Evolutionary conservation across 2,113 vertebrate species (phyloP).

Genomic region (Oxygymnocypris stewartii): DNA sequence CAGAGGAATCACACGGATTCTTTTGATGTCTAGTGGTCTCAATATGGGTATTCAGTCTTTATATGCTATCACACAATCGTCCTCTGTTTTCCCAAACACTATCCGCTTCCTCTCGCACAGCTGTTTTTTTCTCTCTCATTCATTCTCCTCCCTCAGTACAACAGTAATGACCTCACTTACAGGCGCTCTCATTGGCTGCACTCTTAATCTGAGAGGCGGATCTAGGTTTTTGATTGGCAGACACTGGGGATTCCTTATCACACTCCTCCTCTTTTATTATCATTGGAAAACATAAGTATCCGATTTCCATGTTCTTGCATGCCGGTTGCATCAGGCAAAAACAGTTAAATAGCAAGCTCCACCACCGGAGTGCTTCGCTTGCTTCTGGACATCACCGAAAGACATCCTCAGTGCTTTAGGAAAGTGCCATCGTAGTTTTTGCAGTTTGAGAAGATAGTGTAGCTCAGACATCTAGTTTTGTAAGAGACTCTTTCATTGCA

Average conservation of each 20-base stretch:
- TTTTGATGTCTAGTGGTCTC: conserved; percentile 18
- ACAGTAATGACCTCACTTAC: conserved; percentile 48
- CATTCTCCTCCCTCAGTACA: conserved; percentile 36
- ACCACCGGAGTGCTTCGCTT: conserved; percentile 57
- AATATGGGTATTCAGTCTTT: conserved; percentile 23
- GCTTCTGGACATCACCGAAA: conserved; percentile 51
- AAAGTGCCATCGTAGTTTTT: conserved; percentile 18
- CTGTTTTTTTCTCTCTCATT: conserved; percentile 16
- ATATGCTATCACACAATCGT: conserved; percentile 54
- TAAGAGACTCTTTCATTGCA: not conserved
- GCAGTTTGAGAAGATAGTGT: conserved; percentile 1
- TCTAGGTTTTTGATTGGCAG: conserved; percentile 63
- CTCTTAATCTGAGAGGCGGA: conserved; percentile 28
- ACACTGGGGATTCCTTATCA: conserved; percentile 61
- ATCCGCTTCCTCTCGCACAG: conserved; percentile 32
- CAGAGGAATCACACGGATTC: not conserved
- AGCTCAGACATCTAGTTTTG: conserved; percentile 24
- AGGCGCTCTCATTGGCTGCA: conserved; percentile 59
- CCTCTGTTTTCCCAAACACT: conserved; percentile 51
- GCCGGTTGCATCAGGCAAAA: conserved; percentile 76
- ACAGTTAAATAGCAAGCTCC: conserved; percentile 70
- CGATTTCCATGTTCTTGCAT: conserved; percentile 71
- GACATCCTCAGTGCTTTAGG: conserved; percentile 37
- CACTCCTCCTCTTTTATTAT: conserved; percentile 66
- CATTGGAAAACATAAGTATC: conserved; percentile 66